These are phyloP conservation scores for Potorous gilbertii DNA, from an alignment of 2,797 vertebrate genomes.

Conservation along the genomic window DNA sequence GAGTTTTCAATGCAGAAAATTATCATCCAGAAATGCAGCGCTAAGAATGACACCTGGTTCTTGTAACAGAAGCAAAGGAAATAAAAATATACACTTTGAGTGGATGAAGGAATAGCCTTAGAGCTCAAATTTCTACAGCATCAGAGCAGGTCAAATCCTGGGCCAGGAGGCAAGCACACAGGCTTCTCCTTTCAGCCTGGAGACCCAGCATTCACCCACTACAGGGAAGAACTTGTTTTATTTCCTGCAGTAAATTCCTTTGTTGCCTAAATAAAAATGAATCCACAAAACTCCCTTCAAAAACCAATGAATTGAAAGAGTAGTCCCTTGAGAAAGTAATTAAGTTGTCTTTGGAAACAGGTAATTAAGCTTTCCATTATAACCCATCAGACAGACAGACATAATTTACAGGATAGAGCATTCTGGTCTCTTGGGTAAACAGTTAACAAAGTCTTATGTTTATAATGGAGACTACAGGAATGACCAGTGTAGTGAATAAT, in stretches of 20 bases:
- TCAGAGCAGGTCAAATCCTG: not conserved
- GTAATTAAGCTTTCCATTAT: conserved; percentile 69
- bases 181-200: not conserved
- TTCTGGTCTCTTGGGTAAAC: conserved; percentile 50
- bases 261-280: conserved; percentile 61
- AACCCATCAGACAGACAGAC: conserved; percentile 43
- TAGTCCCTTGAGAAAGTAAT: conserved; percentile 51
- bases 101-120: conserved; percentile 1
- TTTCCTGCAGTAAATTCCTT: conserved; percentile 32
- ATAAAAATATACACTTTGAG: not conserved
- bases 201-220: not conserved
- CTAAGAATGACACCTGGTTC: conserved; percentile 32
- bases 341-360: conserved; percentile 59
- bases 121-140: conserved; percentile 22
- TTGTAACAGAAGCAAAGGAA: conserved; percentile 8
- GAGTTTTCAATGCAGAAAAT: conserved; percentile 58
- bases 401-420: conserved; percentile 59
- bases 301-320: conserved; percentile 54
- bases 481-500: conserved; percentile 28
- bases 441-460: conserved; percentile 54
- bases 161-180: not conserved
- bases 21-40: conserved; percentile 42
- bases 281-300: conserved; percentile 55
- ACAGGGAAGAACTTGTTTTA: conserved; percentile 16
- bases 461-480: conserved; percentile 47